Conservation (phyloP, 2,888 invertebrate species). For the Eilema griseolum region DNA sequence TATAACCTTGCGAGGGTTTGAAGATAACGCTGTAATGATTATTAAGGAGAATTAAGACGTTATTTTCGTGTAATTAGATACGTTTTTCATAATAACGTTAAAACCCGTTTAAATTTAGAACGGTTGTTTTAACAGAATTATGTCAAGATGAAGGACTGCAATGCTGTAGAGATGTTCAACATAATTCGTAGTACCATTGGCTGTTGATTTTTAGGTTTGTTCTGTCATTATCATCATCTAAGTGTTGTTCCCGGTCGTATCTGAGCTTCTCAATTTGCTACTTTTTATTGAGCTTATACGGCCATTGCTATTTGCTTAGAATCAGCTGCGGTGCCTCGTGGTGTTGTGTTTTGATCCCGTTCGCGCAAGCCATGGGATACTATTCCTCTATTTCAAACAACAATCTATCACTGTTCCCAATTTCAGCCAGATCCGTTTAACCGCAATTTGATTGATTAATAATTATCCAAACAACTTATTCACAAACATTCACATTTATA, state of each 20-base stretch:
- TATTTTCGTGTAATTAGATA: slow-evolving; percentile 34
- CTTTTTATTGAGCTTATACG: no score
- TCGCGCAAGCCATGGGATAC: no score
- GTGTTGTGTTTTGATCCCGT: neutral
- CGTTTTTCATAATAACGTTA: neutral
- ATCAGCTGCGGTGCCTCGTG: no score
- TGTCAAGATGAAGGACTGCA: neutral
- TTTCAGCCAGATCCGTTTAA: neutral
- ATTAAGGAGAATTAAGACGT: slow-evolving; percentile 50
- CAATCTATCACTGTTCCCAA: neutral
- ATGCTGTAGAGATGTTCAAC: no score
- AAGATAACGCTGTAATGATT: slow-evolving; percentile 49
- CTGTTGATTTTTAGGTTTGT: neutral
- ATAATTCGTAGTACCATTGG: neutral
- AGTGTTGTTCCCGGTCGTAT: no score
- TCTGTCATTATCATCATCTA: no score
- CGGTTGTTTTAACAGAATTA: neutral
- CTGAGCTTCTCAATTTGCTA: no score
- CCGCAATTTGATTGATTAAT: no score
- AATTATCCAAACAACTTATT: neutral
- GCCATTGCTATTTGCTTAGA: no score
- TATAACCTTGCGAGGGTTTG: slow-evolving; percentile 48
- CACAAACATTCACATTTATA: neutral
- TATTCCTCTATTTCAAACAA: no score
- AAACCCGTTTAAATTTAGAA: neutral